Evolutionary conservation across 2,113 vertebrate species (phyloP), one percentile per base, ranked within the genome.

Genomic region (Bambusicola thoracicus): DNA sequence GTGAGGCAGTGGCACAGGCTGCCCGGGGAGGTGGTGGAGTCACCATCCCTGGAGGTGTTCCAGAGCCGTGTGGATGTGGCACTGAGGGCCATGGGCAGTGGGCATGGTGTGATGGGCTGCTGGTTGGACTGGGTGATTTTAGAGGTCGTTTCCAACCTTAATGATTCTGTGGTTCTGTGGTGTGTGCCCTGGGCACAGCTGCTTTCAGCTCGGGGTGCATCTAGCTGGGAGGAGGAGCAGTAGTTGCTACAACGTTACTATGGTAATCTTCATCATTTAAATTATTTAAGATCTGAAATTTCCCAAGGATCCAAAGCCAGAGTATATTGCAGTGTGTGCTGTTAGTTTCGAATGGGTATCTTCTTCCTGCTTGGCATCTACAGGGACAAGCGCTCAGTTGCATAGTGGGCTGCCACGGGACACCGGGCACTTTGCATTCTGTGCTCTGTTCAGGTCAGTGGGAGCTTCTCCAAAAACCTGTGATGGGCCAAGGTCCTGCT

Each of bases 301-400:
- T 91, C 90, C 61, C 27, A 3, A n/a, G 65, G 36, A 61, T 78
- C 73, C 46, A n/a, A n/a, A 86, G 58, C 74, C 13, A 61, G 32
- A 88, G 63, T 38, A 18, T 24, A 53, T 14, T 36, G 18, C 34
- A 72, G 53, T 22, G 5, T 4, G 61, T 59, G 56, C 55, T 63
- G 34, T 11, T 22, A 32, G 59, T 51, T 63, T 0, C 38, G 0
- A 0, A 27, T 19, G 43, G 41, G 25, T 27, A 1, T 62, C 85
- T 88, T 69, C 58, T 69, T 73, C 49, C 68, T 41, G 9, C 5
- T 0, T 2, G 4, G 32, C 6, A 8, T 76, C 25, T 75, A 34
- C 84, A 1, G 3, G 41, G 40, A 16, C 8, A 24, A 63, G 25
- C 0, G 5, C 61, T 74, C 3, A 5, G 16, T 5, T 1, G 1